Conservation (phyloP, 2,797 vertebrate genomes). For the Falco naumanni region DNA sequence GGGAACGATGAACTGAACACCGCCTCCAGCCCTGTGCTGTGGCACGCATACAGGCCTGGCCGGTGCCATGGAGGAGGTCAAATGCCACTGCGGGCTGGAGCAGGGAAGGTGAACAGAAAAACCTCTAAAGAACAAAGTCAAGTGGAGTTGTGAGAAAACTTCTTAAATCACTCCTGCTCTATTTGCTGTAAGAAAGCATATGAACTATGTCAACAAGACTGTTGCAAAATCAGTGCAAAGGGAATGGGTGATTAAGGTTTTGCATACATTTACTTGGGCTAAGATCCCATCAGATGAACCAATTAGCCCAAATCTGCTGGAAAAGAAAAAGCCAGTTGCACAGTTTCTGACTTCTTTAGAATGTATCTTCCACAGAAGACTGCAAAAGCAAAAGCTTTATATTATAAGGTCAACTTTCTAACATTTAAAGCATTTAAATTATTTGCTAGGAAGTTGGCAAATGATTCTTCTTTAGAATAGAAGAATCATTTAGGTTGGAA, state of each 20-base stretch:
- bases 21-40: background rate
- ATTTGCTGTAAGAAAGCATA: background rate
- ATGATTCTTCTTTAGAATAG: background rate
- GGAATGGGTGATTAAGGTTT: background rate
- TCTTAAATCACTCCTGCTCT: background rate
- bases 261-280: background rate
- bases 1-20: background rate
- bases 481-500: too few relatives aligned
- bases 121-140: background rate
- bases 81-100: background rate
- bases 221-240: background rate
- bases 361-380: background rate
- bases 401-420: background rate
- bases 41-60: background rate
- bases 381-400: background rate
- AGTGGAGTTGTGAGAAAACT: background rate
- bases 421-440: background rate
- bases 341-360: background rate
- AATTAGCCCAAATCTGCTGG: background rate
- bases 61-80: background rate
- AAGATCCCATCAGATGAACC: background rate
- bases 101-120: background rate
- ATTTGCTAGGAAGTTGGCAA: background rate
- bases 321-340: background rate
- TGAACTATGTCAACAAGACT: background rate